These are phyloP conservation scores for Butorides virescens DNA, from an alignment of 2,113 vertebrate species.

Conservation along the genomic window DNA sequence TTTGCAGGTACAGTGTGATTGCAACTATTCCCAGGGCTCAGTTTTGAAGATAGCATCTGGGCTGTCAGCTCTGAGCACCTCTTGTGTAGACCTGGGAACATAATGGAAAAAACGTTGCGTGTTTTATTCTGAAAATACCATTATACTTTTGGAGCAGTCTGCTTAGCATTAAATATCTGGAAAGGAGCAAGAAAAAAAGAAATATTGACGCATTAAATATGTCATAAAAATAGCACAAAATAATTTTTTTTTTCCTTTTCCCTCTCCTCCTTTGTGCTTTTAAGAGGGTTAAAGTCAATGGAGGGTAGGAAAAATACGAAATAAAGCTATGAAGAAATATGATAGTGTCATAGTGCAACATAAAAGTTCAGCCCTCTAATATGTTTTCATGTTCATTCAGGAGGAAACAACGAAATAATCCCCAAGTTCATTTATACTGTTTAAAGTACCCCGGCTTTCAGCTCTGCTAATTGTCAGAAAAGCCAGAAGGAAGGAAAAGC, in stretches of 20 bases:
- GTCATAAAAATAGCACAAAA: neutral
- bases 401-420: neutral
- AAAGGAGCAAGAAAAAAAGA: neutral
- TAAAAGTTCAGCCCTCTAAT: neutral
- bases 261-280: neutral
- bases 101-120: rapidly evolving
- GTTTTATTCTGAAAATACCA: neutral
- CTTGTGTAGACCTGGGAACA: neutral
- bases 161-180: neutral
- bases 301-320: neutral
- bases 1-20: neutral
- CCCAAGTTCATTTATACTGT: neutral
- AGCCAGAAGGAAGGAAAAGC: neutral
- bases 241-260: neutral
- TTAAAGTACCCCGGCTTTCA: neutral
- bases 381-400: neutral
- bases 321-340: neutral
- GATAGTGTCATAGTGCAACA: neutral
- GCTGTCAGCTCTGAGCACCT: neutral
- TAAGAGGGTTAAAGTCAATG: neutral
- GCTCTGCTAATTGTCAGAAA: neutral
- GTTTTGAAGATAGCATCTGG: neutral
- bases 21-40: neutral
- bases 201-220: neutral
- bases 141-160: neutral